A percentile compares a stretch with the other conserved stretches of the same genome.
These are phyloP conservation scores for Petroica traversi DNA, from an alignment of 2,113 vertebrate genomes.

Conservation along the genomic window DNA sequence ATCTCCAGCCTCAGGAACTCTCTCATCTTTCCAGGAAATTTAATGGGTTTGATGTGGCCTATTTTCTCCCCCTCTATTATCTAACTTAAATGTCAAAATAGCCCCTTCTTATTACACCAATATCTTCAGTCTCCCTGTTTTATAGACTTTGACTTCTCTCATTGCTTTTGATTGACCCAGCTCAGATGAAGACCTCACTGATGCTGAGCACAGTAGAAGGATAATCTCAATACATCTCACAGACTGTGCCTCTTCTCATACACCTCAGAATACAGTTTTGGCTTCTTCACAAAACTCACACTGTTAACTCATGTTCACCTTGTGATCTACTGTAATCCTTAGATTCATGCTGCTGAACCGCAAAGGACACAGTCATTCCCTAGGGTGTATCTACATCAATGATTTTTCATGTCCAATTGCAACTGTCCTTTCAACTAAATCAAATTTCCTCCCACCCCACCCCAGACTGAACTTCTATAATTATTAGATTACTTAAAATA, in stretches of 20 bases:
- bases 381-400: background rate
- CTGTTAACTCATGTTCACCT: background rate
- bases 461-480: background rate
- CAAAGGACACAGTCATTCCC: background rate
- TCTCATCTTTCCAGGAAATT: background rate
- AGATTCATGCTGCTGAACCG: background rate
- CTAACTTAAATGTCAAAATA: background rate
- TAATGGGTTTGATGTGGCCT: background rate
- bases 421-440: background rate
- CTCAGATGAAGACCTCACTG: background rate
- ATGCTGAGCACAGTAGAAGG: background rate
- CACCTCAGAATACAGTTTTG: background rate
- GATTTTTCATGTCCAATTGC: background rate
- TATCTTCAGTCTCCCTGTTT: background rate
- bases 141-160: background rate
- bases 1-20: background rate
- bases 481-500: background rate
- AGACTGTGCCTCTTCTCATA: background rate
- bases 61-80: background rate
- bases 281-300: background rate
- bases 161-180: background rate
- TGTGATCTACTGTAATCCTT: background rate
- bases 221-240: background rate
- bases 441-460: rapidly evolving
- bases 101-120: background rate